These are phyloP conservation scores for Mesoligia furuncula DNA, from an alignment of 2,888 invertebrate genomes.

Conservation along the genomic window DNA sequence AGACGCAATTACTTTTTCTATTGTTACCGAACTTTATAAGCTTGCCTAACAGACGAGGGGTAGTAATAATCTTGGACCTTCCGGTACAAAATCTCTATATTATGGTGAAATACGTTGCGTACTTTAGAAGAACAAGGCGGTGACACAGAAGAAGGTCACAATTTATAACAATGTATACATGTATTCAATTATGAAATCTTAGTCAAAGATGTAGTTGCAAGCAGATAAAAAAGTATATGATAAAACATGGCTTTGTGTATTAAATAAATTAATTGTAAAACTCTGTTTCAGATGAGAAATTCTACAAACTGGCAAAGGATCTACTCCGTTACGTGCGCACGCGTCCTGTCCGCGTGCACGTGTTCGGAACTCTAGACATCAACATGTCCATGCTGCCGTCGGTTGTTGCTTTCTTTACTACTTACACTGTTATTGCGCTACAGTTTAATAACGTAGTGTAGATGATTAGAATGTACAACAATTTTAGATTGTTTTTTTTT, in stretches of 20 bases:
- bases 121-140: neutral
- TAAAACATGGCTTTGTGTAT: conserved; percentile 40
- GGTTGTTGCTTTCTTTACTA: conserved; percentile 67
- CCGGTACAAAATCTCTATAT: neutral
- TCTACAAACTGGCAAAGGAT: conserved; percentile 68
- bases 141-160: neutral
- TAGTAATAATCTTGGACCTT: neutral
- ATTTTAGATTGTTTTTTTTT: too few species aligned
- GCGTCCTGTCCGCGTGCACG: conserved; percentile 67
- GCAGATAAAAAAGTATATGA: neutral
- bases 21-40: too few species aligned
- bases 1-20: too few species aligned
- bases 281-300: neutral
- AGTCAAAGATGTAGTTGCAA: neutral
- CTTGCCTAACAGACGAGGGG: too few species aligned
- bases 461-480: neutral
- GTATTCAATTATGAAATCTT: neutral
- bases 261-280: conserved; percentile 34
- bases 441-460: neutral
- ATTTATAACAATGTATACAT: neutral
- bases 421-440: neutral
- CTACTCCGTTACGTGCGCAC: conserved; percentile 71
- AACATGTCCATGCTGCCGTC: conserved; percentile 77
- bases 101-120: neutral
- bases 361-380: conserved; percentile 72